A percentile compares a stretch with the other conserved stretches of the same genome.
Conservation (phyloP, 2,888 invertebrate genomes). For the Calameuta idolon region DNA sequence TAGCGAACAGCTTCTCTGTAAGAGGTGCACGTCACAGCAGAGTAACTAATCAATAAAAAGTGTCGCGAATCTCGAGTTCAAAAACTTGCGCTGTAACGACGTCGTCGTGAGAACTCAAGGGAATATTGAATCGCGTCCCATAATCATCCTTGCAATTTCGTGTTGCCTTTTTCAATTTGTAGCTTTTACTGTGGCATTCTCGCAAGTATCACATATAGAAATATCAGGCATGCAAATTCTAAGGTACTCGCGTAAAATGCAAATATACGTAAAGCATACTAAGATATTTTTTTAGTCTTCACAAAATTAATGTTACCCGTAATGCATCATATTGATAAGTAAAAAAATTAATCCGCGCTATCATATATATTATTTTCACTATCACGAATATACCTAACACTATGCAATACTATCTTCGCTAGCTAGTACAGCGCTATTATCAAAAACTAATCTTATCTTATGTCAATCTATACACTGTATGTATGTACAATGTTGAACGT, state of each 20-base stretch:
- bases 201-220: background rate
- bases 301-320: background rate
- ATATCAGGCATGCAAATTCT: background rate
- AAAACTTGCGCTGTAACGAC: background rate
- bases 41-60: background rate
- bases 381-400: background rate
- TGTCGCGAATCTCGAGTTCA: background rate
- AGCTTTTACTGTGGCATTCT: background rate
- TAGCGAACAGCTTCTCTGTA: background rate
- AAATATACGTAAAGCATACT: background rate
- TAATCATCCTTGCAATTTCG: background rate
- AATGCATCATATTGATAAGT: background rate
- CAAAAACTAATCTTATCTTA: background rate
- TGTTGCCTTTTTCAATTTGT: background rate
- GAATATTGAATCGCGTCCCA: background rate
- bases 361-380: background rate
- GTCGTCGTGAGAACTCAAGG: background rate
- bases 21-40: background rate
- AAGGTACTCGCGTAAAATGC: background rate
- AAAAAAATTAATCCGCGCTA: background rate
- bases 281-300: background rate
- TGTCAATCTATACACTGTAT: background rate
- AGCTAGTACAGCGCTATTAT: background rate
- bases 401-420: background rate
- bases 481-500: background rate